Evolutionary conservation across 2,113 vertebrate genomes (phyloP).

Genomic region (Barnardius zonarius): DNA sequence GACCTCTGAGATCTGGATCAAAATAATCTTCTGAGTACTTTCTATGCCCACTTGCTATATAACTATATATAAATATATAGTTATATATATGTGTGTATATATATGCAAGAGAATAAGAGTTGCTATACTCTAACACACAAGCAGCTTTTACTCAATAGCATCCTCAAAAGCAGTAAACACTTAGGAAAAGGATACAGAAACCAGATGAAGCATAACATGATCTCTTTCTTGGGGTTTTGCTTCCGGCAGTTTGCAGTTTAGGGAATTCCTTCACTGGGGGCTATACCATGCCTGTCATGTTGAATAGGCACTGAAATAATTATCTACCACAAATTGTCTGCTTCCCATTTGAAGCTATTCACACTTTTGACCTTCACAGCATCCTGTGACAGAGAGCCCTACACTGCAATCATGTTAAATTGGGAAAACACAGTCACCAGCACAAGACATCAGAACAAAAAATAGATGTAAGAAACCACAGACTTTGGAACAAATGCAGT

Average conservation of each 20-base stretch:
- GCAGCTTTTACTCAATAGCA: not conserved
- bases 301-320: slow-evolving; percentile 5
- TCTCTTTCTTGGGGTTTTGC: not conserved
- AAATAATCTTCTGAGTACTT: not conserved
- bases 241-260: not conserved
- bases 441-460: not conserved
- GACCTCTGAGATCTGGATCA: not conserved
- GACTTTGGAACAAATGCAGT: not conserved
- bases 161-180: not conserved
- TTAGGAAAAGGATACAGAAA: not conserved
- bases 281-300: not conserved
- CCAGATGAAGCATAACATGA: not conserved
- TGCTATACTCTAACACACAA: not conserved
- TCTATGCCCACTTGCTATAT: not conserved
- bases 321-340: not conserved
- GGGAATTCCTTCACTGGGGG: not conserved
- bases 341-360: not conserved
- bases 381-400: not conserved
- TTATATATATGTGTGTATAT: not conserved
- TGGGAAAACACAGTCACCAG: not conserved
- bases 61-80: not conserved
- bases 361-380: not conserved
- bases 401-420: not conserved
- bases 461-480: not conserved
- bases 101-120: not conserved